Percentiles rank a stretch among this genome's conserved stretches.
phyloP scores from a whole-genome alignment of 2,888 invertebrate genomes.

The Poecilobothrus nobilitatus region DNA sequence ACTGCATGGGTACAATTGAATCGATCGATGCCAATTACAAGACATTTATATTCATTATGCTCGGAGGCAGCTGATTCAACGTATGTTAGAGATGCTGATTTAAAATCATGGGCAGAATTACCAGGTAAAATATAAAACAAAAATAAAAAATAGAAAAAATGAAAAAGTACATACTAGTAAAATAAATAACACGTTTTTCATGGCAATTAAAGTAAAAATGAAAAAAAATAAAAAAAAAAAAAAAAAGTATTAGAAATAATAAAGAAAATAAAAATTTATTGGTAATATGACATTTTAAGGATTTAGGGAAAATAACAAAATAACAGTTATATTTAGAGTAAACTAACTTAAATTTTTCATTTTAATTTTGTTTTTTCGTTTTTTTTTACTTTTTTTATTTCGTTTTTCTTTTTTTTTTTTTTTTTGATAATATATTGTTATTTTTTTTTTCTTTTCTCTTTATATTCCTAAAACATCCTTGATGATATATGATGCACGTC shows the following conservation, averaged over 20 bases:
- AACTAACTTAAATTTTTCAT: background rate
- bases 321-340: background rate
- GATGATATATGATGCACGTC: background rate
- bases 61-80: conserved; percentile 66
- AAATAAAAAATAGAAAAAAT: conserved; percentile 48
- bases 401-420: background rate
- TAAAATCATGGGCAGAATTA: conserved; percentile 68
- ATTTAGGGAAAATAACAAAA: background rate
- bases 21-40: conserved; percentile 60
- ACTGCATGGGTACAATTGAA: conserved; percentile 69
- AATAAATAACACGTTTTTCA: background rate
- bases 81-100: conserved; percentile 68
- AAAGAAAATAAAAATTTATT: background rate
- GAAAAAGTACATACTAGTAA: background rate
- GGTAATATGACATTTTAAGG: background rate
- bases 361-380: background rate
- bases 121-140: conserved; percentile 56
- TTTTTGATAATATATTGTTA: background rate
- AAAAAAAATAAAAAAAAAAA: no score
- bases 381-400: background rate
- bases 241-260: background rate
- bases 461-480: background rate
- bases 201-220: background rate
- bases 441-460: background rate
- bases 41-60: conserved; percentile 68